Evolutionary conservation across 2,113 vertebrate species (phyloP).

Genomic region (Accipiter cooperii): DNA sequence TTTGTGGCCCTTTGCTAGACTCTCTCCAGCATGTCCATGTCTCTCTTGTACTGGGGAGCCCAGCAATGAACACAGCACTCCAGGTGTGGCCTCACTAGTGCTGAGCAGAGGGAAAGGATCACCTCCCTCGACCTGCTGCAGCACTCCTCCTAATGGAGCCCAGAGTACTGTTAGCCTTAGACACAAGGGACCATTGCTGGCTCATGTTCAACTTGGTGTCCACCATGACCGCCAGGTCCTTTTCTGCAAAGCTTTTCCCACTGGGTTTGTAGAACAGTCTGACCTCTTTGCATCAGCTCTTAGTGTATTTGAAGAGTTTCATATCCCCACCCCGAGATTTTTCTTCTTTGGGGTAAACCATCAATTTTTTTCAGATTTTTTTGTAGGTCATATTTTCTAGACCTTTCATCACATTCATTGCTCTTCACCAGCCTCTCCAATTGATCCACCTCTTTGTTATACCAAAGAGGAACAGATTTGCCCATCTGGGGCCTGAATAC

Average conservation of each 20-base stretch:
- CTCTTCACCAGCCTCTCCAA: not conserved
- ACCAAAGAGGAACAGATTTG: not conserved
- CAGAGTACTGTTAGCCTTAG: not conserved
- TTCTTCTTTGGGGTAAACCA: not conserved
- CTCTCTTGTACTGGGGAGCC: not conserved
- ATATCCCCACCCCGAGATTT: not conserved
- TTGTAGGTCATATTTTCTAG: not conserved
- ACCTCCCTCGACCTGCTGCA: not conserved
- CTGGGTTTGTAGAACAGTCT: not conserved
- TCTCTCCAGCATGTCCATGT: not conserved
- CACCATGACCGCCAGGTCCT: not conserved
- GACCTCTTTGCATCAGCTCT: not conserved
- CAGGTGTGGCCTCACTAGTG: not conserved
- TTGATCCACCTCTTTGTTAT: not conserved
- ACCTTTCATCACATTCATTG: not conserved
- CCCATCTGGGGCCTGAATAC: not conserved
- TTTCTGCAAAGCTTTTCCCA: not conserved
- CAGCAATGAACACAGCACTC: not conserved
- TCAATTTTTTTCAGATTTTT: not conserved
- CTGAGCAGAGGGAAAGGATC: not conserved
- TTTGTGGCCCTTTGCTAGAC: not conserved
- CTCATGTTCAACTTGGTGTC: not conserved
- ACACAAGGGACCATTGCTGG: not conserved
- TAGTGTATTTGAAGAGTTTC: not conserved
- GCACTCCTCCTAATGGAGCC: not conserved